Percentiles rank a stretch among this genome's conserved stretches.
These are phyloP conservation scores for Epinephelus lanceolatus DNA, from an alignment of 2,113 vertebrate species.

Conservation along the genomic window DNA sequence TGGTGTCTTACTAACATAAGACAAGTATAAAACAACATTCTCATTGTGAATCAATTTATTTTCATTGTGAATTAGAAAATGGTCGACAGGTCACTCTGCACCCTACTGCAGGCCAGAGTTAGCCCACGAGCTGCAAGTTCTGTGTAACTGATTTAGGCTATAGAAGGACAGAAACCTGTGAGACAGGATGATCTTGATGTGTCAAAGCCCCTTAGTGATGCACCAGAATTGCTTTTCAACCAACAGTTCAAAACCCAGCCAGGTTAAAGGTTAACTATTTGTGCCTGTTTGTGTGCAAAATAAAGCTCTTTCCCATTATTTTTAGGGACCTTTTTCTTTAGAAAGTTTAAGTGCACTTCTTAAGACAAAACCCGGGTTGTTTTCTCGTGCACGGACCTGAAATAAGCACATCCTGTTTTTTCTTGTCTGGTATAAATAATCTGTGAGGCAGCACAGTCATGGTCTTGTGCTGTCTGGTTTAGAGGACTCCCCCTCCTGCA, in stretches of 20 bases:
- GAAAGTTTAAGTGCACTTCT: neutral
- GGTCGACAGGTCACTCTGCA: too few species aligned
- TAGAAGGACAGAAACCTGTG: too few species aligned
- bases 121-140: too few species aligned
- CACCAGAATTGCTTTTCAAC: neutral
- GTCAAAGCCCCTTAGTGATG: too few species aligned
- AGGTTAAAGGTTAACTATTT: neutral
- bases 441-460: slow-evolving; percentile 39
- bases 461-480: slow-evolving; percentile 41
- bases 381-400: neutral
- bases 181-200: too few species aligned
- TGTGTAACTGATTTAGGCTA: too few species aligned
- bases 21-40: too few species aligned
- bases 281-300: neutral
- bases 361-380: neutral
- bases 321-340: neutral
- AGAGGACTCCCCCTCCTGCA: slow-evolving; percentile 26
- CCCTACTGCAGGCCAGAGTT: too few species aligned
- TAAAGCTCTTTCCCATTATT: neutral
- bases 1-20: too few species aligned
- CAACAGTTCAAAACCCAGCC: neutral
- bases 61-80: too few species aligned
- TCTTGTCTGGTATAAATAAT: slow-evolving; percentile 31
- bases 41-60: too few species aligned
- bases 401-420: slow-evolving; percentile 26